Conservation (phyloP, 2,797 vertebrate genomes). For the Clarias pachynema region DNA sequence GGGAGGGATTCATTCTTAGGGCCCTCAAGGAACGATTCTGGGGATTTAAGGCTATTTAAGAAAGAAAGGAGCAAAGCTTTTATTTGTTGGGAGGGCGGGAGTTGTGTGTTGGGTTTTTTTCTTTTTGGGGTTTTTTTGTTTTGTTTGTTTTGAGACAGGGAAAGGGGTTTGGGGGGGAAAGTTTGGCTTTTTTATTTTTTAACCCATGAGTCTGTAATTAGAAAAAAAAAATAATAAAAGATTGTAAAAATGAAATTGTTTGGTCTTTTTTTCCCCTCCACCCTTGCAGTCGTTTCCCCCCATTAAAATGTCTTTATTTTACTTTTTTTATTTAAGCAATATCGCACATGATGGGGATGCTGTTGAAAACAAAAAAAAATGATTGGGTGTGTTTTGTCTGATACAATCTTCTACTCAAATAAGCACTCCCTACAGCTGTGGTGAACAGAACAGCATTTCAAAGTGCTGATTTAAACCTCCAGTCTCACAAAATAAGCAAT, state of each 20-base stretch:
- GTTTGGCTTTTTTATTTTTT: slow-evolving; percentile 82
- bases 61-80: slow-evolving; percentile 68
- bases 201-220: slow-evolving; percentile 86
- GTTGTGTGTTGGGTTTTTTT: slow-evolving; percentile 63
- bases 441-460: too few species aligned
- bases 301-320: not conserved
- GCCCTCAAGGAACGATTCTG: slow-evolving; percentile 64
- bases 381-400: too few species aligned
- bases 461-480: too few species aligned
- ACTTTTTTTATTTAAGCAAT: too few species aligned
- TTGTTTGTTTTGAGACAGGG: slow-evolving; percentile 53
- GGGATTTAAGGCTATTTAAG: slow-evolving; percentile 70
- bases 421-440: too few species aligned
- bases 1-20: slow-evolving; percentile 56
- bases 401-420: too few species aligned
- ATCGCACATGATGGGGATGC: too few species aligned
- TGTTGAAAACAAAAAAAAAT: too few species aligned
- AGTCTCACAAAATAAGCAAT: too few species aligned
- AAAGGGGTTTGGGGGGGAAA: slow-evolving; percentile 67
- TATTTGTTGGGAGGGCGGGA: slow-evolving; percentile 64
- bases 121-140: slow-evolving; percentile 41
- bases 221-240: slow-evolving; percentile 76
- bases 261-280: slow-evolving; percentile 39
- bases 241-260: slow-evolving; percentile 75
- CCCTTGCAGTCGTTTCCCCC: too few species aligned